Base-by-base conservation (phyloP, 2,888 invertebrate species). In the Pseudoips prasinana region DNA sequence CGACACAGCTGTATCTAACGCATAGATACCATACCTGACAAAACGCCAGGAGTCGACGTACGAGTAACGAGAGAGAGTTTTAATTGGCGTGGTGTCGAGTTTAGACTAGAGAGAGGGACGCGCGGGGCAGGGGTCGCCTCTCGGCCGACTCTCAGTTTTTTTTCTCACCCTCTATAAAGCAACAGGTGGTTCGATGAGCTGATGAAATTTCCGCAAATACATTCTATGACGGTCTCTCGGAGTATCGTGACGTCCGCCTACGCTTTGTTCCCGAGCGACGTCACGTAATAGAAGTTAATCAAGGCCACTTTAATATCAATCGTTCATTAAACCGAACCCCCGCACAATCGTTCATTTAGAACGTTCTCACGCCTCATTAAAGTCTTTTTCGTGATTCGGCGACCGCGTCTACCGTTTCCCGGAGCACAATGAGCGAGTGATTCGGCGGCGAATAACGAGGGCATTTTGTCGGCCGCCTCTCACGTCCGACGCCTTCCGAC, bases 371-470 rank as follows among this genome's bases (percentile, higher is more conserved):
- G 86, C 71, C 85, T 88, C 88, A 88, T 87, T 86, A 86, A 85
- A 85, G 87, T 86, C 81, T 87, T 87, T 85, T 84, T 76, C 81
- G 84, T 82, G 77, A 82, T 81, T 80, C 80, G 81, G 76, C 78
- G 80, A 81, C 80, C 84, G 85, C 88, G 82, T 86, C 88, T 87
- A 83, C 87, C 87, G 85, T 88, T 87, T 86, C 85, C 85, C 84
- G 72, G 79, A 75, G 75, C 80, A 88, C 88, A 88, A 88, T 88
- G 85, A 85, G 81, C 81, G 81, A 77, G 85, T 88, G 88, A 88
- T 88, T 88, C 86, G 87, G 88, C 85, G 86, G 87, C 86, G 83
- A 85, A 88, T 88, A 88, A 88, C 87, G 88, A 88, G 88, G 87
- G 82, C 85, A 87, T 88, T 88, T 88, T 87, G 87, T 86, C 85